A percentile compares a stretch with the other conserved stretches of the same genome.
These are phyloP conservation scores for Pterostichus madidus DNA, from an alignment of 2,888 invertebrate genomes.

Conservation along the genomic window DNA sequence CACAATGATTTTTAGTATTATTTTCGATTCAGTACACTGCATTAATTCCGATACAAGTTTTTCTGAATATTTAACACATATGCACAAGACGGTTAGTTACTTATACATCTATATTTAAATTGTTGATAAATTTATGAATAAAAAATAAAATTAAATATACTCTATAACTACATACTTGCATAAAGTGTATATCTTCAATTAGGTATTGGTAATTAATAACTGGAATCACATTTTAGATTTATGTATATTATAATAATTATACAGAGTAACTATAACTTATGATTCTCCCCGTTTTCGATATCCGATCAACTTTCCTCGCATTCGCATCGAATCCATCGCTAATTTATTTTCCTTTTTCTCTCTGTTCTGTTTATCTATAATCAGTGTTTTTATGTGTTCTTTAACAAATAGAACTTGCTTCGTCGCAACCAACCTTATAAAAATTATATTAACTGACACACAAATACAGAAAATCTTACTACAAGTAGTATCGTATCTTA, in stretches of 20 bases:
- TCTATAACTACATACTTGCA: slow-evolving; percentile 53
- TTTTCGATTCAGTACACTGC: slow-evolving; percentile 58
- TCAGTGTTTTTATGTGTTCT: slow-evolving; percentile 55
- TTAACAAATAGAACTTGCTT: slow-evolving; percentile 26
- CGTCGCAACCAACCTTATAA: slow-evolving; percentile 15
- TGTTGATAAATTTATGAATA: slow-evolving; percentile 60
- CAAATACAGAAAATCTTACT: slow-evolving; percentile 56
- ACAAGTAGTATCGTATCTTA: slow-evolving; percentile 46
- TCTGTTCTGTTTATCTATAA: slow-evolving; percentile 20
- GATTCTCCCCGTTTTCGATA: slow-evolving; percentile 30
- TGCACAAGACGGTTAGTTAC: slow-evolving; percentile 64
- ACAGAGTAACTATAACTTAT: slow-evolving; percentile 46
- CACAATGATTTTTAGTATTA: slow-evolving; percentile 55
- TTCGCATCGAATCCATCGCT: slow-evolving; percentile 35
- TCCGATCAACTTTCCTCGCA: slow-evolving; percentile 16
- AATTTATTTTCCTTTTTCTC: background rate
- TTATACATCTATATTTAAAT: slow-evolving; percentile 64
- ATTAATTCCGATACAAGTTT: slow-evolving; percentile 55
- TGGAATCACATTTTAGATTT: slow-evolving; percentile 64
- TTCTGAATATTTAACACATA: slow-evolving; percentile 55
- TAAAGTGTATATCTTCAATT: slow-evolving; percentile 56
- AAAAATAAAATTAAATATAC: slow-evolving; percentile 58
- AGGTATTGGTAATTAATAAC: slow-evolving; percentile 62
- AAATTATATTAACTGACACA: slow-evolving; percentile 38
- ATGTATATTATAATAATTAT: slow-evolving; percentile 60